Base-by-base conservation (phyloP, 1,140 invertebrate genomes). In the Caerostris darwini region DNA sequence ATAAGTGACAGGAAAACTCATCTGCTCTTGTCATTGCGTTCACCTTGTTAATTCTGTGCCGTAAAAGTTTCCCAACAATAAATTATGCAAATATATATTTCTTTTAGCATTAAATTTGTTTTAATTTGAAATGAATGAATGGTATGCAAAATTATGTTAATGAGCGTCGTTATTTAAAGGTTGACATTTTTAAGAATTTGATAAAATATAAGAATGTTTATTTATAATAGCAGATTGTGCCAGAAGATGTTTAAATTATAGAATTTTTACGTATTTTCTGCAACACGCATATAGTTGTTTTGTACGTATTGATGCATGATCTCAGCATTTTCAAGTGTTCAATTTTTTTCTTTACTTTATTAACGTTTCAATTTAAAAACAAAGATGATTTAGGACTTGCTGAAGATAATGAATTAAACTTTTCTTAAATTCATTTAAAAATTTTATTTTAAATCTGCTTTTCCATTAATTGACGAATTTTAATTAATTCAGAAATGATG, bases 71-170 rank as follows among this genome's bases (percentile, higher is more conserved):
- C 59, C 59, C 10, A 50, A 61, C 86, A 61, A 88, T 88, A 88
- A 88, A 88, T 88, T 88, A 88, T 64, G 86, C 58, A 88, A 59
- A 85, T 85, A 59, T 19, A 56, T n/a, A 58, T 85, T 88, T 88
- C 86, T 64, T 67, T 67, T 67, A 61, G 17, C 58, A 19, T 54
- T 4, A 50, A 67, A 64, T 64, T 19, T 10, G 86, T 53, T 53
- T 58, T 61, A 88, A 64, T 53, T 61, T 88, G 86, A 85, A 85
- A 85, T 57, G 83, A 85, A 85, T 88, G 58, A 64, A 61, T 54
- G 86, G 34, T 58, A 64, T 67, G 58, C 50, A 88, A 61, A 85
- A 54, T 88, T 88, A 88, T 88, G 59, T 10, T n/a, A 61, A 88
- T 88, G 50, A 5, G 34, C 7, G 34, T 12, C 71, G 34, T 12